Evolutionary conservation across 2,797 vertebrate species (phyloP), one percentile per base, ranked within the genome.

Genomic region (Macropodus opercularis): DNA sequence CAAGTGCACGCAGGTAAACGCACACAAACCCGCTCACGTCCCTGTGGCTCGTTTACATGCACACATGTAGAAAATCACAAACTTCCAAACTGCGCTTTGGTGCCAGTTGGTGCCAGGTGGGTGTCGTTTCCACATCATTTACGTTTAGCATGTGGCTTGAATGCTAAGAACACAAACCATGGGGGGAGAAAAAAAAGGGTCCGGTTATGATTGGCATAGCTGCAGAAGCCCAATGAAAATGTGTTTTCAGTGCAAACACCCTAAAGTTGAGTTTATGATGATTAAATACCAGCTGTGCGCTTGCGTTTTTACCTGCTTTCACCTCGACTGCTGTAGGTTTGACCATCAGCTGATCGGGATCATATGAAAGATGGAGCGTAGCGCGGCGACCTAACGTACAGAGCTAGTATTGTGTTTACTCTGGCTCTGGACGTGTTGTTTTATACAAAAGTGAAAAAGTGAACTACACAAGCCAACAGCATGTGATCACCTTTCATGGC

Each of bases 81-180:
- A n/a, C n/a, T n/a, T n/a, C n/a, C n/a, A n/a, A n/a, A n/a, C n/a
- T n/a, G n/a, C 9, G 39, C 41, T 29, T 15, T 3, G 3, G 32
- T 24, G 41, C 38, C n/a, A 19, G 52, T 15, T 44, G 17, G n/a
- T 43, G 27, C 26, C n/a, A 41, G 52, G 38, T 1, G 18, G 63
- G 36, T 31, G 61, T 19, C 44, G 65, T 75, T 72, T 70, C 43
- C 19, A 44, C 42, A 42, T 39, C 32, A 49, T 67, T 75, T 55
- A 26, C 54, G 56, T 39, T 36, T 70, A 59, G 65, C 74, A 60
- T 14, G 41, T 23, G 1, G 12, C 36, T 31, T 4, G 36, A 53
- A 22, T 26, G 34, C 39, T n/a, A 36, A 36, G 18, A 8, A 65
- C 62, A 77, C 32, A 69, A 36, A 64, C 42, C 29, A 24, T 24